These are phyloP conservation scores for Muschampia plurimacula DNA, from an alignment of 2,888 invertebrate species.

Conservation along the genomic window DNA sequence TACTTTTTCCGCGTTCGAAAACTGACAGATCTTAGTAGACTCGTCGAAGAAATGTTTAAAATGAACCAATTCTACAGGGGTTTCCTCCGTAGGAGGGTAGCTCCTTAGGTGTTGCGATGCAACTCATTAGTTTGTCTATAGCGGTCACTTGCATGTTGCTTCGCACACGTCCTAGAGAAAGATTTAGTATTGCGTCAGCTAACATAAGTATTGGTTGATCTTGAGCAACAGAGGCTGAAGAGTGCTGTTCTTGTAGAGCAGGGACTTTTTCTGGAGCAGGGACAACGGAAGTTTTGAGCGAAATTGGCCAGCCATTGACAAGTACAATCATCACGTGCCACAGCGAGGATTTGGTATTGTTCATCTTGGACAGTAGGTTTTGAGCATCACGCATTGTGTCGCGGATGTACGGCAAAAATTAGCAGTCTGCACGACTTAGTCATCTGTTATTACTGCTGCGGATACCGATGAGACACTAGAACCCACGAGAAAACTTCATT, in stretches of 20 bases:
- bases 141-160: background rate
- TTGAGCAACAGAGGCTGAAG: background rate
- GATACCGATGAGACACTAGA: background rate
- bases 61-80: slow-evolving; percentile 9
- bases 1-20: slow-evolving; percentile 42
- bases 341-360: background rate
- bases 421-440: background rate
- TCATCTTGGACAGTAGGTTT: background rate
- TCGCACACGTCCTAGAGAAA: background rate
- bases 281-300: background rate
- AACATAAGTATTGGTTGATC: slow-evolving; percentile 17
- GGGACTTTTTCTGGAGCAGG: too few relatives aligned
- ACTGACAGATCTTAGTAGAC: slow-evolving; percentile 9
- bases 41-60: slow-evolving; percentile 6
- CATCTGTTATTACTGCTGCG: background rate
- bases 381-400: background rate
- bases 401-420: background rate
- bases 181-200: slow-evolving; percentile 40
- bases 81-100: slow-evolving; percentile 37
- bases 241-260: slow-evolving; percentile 1
- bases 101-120: slow-evolving; percentile 44
- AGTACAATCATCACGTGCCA: background rate
- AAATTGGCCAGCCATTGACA: background rate
- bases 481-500: background rate
- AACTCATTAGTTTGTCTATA: slow-evolving; percentile 37